Evolutionary conservation across 1,140 invertebrate genomes (phyloP), one percentile per base, ranked within the genome.

Genomic region (Tribolium madens): DNA sequence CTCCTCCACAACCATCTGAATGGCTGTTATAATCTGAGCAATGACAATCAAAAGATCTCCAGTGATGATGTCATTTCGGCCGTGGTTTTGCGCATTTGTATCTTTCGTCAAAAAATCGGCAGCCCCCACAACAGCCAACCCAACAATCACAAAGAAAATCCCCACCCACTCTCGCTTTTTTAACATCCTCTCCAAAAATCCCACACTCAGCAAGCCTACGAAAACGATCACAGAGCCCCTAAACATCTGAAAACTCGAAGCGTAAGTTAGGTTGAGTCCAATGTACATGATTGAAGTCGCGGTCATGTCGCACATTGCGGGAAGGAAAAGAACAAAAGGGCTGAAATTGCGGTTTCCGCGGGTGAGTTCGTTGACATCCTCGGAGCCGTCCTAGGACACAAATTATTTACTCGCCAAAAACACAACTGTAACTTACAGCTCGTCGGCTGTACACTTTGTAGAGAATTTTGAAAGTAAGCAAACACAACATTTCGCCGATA

Each of bases 231-330:
- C 93, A 76, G 97, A 92, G 73, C 82, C 96, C 89, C 97, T 88
- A 79, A 99, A 92, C 97, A 99, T 99, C 88, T 98, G 97, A 85
- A 98, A 98, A 83, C 96, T 97, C 72, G 95, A 97, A 0, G 95
- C 94, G 85, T 94, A 97, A 0, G 97, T 99, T 80, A 99, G 86
- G 82, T 92, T 97, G 12, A 99, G 87, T 5, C 96, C 97, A 57
- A 98, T 90, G 78, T 98, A 97, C 93, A 97, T 96, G 7, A 94
- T 89, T 0, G 95, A 94, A 7, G 95, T 96, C 6, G 90, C 94
- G 73, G 90, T 86, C 88, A 94, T 93, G 86, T 98, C 96, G 85
- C 94, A 94, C 78, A 96, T 86, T 2, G 96, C 94, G 1, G 96
- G 94, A 42, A 96, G 89, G 18, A 96, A 86, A 80, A 99, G 91